Evolutionary conservation across 2,113 vertebrate genomes (phyloP).

Genomic region (Phaetusa simplex): DNA sequence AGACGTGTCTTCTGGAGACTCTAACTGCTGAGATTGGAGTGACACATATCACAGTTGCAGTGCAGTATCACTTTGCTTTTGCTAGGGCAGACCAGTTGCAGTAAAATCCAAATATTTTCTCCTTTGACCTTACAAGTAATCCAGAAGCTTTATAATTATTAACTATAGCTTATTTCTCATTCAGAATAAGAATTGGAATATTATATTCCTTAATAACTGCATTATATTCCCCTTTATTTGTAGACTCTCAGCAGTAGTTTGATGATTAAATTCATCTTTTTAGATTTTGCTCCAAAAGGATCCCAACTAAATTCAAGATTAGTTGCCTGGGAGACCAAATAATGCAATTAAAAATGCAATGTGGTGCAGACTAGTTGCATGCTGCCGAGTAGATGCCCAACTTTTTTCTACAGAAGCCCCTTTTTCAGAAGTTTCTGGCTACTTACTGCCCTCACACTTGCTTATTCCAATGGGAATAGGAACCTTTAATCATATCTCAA

Average conservation of each 20-base stretch:
- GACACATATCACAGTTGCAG: not conserved
- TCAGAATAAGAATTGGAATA: not conserved
- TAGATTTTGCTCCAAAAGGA: not conserved
- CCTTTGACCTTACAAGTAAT: not conserved
- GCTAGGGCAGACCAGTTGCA: not conserved
- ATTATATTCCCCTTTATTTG: not conserved
- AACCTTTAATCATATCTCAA: not conserved
- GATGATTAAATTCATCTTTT: not conserved
- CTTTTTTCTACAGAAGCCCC: not conserved
- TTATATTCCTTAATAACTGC: not conserved
- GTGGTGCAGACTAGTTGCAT: not conserved
- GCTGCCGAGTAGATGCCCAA: not conserved
- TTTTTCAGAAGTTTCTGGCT: not conserved
- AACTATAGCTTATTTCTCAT: not conserved
- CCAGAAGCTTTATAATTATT: not conserved
- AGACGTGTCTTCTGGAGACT: not conserved
- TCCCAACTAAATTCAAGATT: conserved; percentile 24
- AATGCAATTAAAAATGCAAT: not conserved
- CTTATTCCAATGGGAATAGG: not conserved
- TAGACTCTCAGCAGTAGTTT: not conserved
- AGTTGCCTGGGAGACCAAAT: conserved; percentile 18
- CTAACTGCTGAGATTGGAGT: not conserved
- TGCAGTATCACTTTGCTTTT: not conserved
- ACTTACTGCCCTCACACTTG: not conserved
- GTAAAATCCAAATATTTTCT: not conserved